Conservation (phyloP, 2,888 invertebrate genomes). For the Drosophila niveifrons region DNA sequence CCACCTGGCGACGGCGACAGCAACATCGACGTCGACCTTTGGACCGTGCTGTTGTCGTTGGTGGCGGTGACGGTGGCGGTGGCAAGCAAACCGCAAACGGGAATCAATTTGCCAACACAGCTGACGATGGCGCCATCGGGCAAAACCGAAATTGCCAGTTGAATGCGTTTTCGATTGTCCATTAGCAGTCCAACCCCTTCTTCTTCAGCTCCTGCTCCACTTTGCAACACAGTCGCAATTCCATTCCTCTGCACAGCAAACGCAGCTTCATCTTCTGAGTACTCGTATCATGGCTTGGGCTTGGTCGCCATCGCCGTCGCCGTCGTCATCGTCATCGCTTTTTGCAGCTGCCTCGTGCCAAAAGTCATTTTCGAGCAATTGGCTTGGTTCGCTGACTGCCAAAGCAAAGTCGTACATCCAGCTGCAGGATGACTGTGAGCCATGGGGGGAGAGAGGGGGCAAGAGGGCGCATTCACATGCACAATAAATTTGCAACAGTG, state of each 20-base stretch:
- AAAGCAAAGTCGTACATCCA: conserved; percentile 45
- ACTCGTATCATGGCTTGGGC: conserved; percentile 45
- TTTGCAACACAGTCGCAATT: not conserved
- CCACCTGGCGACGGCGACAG: conserved; percentile 64
- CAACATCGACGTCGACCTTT: not conserved
- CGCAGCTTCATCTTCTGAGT: conserved; percentile 30
- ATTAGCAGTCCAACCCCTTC: conserved; percentile 59
- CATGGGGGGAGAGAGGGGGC: not conserved
- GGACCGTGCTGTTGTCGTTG: conserved; percentile 57
- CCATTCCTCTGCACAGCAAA: not conserved
- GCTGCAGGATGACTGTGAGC: not conserved
- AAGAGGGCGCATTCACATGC: conserved; percentile 58
- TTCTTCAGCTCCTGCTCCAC: not conserved
- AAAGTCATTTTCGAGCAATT: conserved; percentile 81
- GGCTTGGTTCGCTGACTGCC: conserved; percentile 69
- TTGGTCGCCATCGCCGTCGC: not conserved
- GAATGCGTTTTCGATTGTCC: conserved; percentile 81
- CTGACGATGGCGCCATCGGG: conserved; percentile 54
- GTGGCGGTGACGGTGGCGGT: conserved; percentile 49
- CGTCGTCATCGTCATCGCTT: conserved; percentile 28
- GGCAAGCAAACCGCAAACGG: conserved; percentile 70
- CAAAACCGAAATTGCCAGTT: conserved; percentile 78
- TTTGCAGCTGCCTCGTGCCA: conserved; percentile 66
- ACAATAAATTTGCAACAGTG: conserved; percentile 75
- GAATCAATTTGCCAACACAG: conserved; percentile 73